Conservation (phyloP, 2,888 invertebrate species). For the Napeogenes sylphis region DNA sequence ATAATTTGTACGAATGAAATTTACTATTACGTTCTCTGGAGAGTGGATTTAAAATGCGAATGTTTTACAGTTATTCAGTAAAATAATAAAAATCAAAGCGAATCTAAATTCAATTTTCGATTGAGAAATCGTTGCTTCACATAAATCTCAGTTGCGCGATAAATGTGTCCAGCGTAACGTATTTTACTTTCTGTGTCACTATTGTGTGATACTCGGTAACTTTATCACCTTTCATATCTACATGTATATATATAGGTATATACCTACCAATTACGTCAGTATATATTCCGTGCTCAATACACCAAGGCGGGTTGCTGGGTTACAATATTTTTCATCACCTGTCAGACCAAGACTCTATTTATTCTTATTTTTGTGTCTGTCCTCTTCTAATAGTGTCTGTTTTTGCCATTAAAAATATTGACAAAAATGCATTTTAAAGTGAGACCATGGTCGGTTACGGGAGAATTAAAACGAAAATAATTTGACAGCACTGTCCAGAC, state of each 20-base stretch:
- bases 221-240: slow-evolving; percentile 2
- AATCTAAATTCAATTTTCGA: slow-evolving; percentile 29
- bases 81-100: slow-evolving; percentile 18
- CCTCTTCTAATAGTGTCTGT: no score
- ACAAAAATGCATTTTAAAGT: no score
- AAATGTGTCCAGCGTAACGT: slow-evolving; percentile 25
- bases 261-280: no score
- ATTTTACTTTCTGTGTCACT: slow-evolving; percentile 8
- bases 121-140: slow-evolving; percentile 23
- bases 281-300: no score
- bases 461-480: no score
- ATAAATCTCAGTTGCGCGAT: slow-evolving; percentile 27
- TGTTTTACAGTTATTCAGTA: slow-evolving; percentile 1
- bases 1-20: not conserved
- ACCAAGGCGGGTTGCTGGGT: no score
- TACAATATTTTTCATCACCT: no score
- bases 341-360: no score
- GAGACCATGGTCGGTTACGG: no score
- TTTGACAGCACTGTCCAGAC: no score
- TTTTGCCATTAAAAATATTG: no score
- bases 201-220: slow-evolving; percentile 1
- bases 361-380: no score
- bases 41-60: not conserved
- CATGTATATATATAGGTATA: not conserved
- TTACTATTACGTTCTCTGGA: not conserved